Evolutionary conservation across 2,113 vertebrate species (phyloP), one percentile per base, ranked within the genome.

Genomic region (Marcusenius ussheri): DNA sequence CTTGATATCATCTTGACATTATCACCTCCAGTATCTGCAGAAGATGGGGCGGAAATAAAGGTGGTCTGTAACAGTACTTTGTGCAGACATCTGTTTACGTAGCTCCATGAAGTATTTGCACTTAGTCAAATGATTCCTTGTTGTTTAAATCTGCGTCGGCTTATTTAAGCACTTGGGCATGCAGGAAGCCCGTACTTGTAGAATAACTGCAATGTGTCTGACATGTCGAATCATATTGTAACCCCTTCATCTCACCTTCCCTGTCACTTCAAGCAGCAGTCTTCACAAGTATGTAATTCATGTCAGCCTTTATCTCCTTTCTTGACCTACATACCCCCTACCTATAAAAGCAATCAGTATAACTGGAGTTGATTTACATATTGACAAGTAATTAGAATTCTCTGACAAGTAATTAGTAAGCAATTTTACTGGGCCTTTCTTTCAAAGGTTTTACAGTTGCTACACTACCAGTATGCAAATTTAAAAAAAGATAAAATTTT

Each of bases 1-100:
- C 84, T 88, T 88, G 87, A 92, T 90, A 92, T 89, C 89, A 91
- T 91, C 92, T 88, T 89, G 89, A 50, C 88, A 83, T 80, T 42
- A 88, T 89, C 88, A 90, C 47, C 66, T n/a, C 56, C 39, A 70
- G 45, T 53, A 62, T 51, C 87, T 47, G 89, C 70, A 66, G 24
- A 31, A 27, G 15, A 88, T 35, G 83, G 31, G 80, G 27, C 5
- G 74, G 92, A 74, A 91, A 91, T 90, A 90, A 90, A 89, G 86
- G 53, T 15, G 6, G 17, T 45, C 51, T 49, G 70, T 91, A 88
- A 31, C 89, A 88, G 90, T 9, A 1, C 56, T 51, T 17, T 35
- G 45, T 53, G 42, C 83, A 47, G 66, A 46, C 45, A 19, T 92
- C 56, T 91, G 90, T 91, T 91, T 91, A 89, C 83, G 21, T 83